Conservation (phyloP, 2,888 invertebrate genomes). For the Lasioglossum zephyrum region DNA sequence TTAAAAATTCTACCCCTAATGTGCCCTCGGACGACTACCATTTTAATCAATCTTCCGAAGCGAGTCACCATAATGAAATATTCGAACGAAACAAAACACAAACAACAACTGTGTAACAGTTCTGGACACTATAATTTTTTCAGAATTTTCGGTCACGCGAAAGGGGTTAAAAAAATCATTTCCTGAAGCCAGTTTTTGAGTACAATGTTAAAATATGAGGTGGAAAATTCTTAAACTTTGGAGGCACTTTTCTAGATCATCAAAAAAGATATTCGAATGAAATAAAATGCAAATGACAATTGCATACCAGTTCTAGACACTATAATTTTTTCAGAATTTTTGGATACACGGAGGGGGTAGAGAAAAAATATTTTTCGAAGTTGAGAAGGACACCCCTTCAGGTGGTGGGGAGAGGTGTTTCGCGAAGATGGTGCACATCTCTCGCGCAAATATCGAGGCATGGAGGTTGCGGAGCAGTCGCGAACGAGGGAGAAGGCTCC, state of each 20-base stretch:
- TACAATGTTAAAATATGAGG: neutral
- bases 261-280: neutral
- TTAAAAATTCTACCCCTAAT: neutral
- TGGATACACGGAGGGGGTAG: fast-evolving
- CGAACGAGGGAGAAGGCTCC: neutral
- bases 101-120: neutral
- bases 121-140: neutral
- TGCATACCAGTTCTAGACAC: fast-evolving
- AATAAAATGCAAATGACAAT: neutral
- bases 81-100: neutral
- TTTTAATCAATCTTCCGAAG: neutral
- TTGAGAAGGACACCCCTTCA: too few relatives aligned
- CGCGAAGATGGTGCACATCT: neutral
- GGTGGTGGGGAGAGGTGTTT: neutral
- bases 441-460: neutral
- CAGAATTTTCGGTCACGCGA: neutral
- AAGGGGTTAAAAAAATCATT: neutral
- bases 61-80: too few relatives aligned
- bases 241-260: neutral
- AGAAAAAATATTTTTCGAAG: neutral
- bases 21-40: neutral
- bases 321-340: neutral
- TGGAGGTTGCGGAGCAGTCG: neutral
- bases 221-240: neutral
- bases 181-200: neutral